Conservation (phyloP, 2,888 invertebrate species). For the Tigriopus californicus region DNA sequence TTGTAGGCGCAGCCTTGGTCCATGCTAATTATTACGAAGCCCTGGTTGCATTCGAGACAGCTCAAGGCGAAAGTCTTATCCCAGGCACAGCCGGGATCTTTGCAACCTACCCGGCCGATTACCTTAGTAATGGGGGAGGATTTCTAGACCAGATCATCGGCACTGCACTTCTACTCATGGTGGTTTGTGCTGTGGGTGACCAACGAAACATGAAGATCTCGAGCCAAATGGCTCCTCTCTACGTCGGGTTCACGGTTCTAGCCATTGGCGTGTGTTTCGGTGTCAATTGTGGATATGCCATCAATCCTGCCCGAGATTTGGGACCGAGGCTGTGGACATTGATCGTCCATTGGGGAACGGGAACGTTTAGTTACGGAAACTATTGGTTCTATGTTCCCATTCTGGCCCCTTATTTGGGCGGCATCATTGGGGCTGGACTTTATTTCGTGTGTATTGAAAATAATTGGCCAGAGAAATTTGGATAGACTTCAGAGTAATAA, state of each 20-base stretch:
- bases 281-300: conserved; percentile 36
- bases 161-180: conserved; percentile 30
- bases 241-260: conserved; percentile 29
- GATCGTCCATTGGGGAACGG: conserved; percentile 1
- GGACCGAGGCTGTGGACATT: conserved; percentile 32
- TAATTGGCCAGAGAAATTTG: too few species aligned
- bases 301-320: conserved; percentile 40
- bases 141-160: conserved; percentile 27
- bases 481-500: too few species aligned
- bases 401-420: conserved; percentile 34
- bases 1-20: conserved; percentile 30
- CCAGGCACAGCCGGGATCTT: conserved; percentile 34
- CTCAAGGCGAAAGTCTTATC: conserved; percentile 22
- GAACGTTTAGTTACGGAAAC: background rate
- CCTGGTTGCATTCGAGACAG: background rate
- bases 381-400: conserved; percentile 35
- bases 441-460: background rate
- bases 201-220: conserved; percentile 28
- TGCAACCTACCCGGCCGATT: conserved; percentile 31
- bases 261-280: conserved; percentile 33
- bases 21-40: conserved; percentile 28
- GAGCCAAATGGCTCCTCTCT: conserved; percentile 26
- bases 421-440: conserved; percentile 28
- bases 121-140: background rate
- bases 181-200: conserved; percentile 32